These are phyloP conservation scores for Ashinkailepas kermadecensis DNA, from an alignment of 2,888 invertebrate species.

Conservation along the genomic window DNA sequence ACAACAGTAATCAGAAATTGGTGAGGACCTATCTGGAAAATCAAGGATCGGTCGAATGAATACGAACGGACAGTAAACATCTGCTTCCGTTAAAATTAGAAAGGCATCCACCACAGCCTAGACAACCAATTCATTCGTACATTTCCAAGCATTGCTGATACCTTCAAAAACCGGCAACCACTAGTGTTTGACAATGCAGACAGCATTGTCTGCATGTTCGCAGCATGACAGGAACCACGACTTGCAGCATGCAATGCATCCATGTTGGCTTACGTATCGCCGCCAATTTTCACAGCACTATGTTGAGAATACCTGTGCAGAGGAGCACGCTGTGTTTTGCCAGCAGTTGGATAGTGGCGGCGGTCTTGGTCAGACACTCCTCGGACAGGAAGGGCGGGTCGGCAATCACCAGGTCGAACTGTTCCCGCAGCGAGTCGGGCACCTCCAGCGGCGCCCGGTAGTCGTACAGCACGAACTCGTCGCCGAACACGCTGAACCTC, in stretches of 20 bases:
- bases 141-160: too few species aligned
- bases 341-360: constrained; percentile 65
- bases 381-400: constrained; percentile 94
- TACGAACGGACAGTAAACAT: too few species aligned
- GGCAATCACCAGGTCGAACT: constrained; percentile 76
- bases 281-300: constrained; percentile 20
- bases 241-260: constrained; percentile 21
- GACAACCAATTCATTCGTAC: too few species aligned
- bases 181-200: too few species aligned
- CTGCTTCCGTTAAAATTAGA: too few species aligned
- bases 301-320: constrained; percentile 62
- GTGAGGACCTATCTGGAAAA: too few species aligned
- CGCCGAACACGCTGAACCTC: constrained; percentile 68
- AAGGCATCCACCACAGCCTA: too few species aligned
- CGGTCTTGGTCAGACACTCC: constrained; percentile 79
- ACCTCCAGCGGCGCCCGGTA: constrained; percentile 69
- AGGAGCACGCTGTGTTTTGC: constrained; percentile 67
- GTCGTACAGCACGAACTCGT: constrained; percentile 77
- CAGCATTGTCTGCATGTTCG: too few species aligned
- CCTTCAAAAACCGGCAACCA: too few species aligned
- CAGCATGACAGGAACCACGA: neutral
- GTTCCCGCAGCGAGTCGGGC: constrained; percentile 51
- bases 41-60: too few species aligned
- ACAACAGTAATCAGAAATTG: too few species aligned
- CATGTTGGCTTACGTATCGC: neutral